Evolutionary conservation across 2,797 vertebrate genomes (phyloP).

Genomic region (Merluccius polli): DNA sequence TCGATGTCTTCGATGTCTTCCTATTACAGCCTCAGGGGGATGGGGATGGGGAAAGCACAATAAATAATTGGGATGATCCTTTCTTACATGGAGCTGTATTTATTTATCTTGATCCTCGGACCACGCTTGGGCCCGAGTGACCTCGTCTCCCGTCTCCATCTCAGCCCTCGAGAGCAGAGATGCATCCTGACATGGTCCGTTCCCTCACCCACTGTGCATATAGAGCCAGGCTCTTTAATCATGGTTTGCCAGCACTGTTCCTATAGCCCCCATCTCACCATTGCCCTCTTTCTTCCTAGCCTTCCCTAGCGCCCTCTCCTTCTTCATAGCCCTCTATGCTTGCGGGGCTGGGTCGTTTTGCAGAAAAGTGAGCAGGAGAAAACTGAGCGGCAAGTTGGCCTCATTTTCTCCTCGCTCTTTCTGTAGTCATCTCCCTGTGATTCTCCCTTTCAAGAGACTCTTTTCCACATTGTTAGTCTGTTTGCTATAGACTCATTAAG

Average conservation of each 20-base stretch:
- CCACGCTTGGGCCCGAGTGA: neutral
- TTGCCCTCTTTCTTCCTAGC: neutral
- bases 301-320: neutral
- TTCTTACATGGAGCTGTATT: slow-evolving; percentile 4
- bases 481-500: neutral
- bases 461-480: neutral
- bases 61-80: slow-evolving; percentile 54
- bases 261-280: neutral
- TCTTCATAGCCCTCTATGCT: neutral
- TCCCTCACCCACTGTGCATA: slow-evolving; percentile 45
- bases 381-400: slow-evolving; percentile 47
- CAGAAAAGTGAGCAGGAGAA: slow-evolving; percentile 57
- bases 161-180: slow-evolving; percentile 13
- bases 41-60: slow-evolving; percentile 16
- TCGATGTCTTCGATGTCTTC: too few species aligned
- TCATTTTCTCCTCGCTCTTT: slow-evolving; percentile 38
- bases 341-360: slow-evolving; percentile 37
- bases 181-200: slow-evolving; percentile 39
- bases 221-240: slow-evolving; percentile 48
- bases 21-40: slow-evolving; percentile 37
- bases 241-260: slow-evolving; percentile 41
- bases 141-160: neutral
- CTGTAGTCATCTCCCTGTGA: slow-evolving; percentile 26
- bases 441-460: slow-evolving; percentile 7
- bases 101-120: neutral